These are phyloP conservation scores for Piliocolobus tephrosceles DNA, from an alignment of 2,113 vertebrate species.

Conservation along the genomic window DNA sequence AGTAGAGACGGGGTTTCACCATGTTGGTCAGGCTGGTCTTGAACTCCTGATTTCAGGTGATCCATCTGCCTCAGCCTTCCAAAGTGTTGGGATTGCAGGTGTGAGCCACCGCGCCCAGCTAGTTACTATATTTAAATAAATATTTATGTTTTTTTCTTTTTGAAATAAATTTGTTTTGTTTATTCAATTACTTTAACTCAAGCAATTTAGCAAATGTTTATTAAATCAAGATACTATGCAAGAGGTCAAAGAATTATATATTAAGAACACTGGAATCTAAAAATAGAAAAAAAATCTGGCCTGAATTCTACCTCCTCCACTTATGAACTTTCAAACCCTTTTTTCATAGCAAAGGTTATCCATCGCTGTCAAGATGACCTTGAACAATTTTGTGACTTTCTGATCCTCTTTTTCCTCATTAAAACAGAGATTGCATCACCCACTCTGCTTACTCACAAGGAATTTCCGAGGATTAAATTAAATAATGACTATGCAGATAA, in stretches of 20 bases:
- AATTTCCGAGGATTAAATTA: conserved; percentile 17
- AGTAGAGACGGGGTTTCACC: no score
- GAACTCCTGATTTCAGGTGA: no score
- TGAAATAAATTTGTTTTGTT: background rate
- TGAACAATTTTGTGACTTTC: background rate
- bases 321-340: background rate
- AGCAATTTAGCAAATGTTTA: background rate
- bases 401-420: background rate
- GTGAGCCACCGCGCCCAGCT: no score
- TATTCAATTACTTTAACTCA: background rate
- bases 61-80: no score
- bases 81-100: no score
- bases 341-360: background rate
- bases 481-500: background rate
- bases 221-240: background rate
- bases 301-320: background rate
- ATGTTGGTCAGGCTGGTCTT: no score
- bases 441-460: background rate
- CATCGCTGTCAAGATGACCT: background rate
- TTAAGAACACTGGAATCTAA: background rate
- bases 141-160: background rate
- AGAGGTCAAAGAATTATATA: background rate
- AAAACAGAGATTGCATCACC: background rate
- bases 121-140: background rate
- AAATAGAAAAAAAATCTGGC: background rate